These are phyloP conservation scores for Anoplolepis gracilipes DNA, from an alignment of 1,140 invertebrate genomes.

Conservation along the genomic window DNA sequence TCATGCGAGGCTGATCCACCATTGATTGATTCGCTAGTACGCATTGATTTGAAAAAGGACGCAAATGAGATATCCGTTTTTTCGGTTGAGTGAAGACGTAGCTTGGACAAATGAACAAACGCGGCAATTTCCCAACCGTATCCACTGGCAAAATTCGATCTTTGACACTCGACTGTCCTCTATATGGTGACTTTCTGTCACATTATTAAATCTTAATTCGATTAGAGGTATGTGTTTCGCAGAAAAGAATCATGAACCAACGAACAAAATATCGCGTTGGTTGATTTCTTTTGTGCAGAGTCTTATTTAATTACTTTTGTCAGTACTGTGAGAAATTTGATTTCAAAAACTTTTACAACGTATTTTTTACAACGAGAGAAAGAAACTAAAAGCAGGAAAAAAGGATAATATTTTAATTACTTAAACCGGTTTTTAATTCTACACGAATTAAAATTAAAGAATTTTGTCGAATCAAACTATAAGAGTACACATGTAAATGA, in stretches of 20 bases:
- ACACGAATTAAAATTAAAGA: not conserved
- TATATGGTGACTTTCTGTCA: constrained; percentile 7
- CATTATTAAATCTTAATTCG: constrained; percentile 27
- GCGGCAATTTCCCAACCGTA: not conserved
- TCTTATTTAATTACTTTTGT: not conserved
- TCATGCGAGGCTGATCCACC: constrained; percentile 33
- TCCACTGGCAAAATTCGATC: not conserved
- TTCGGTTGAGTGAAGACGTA: not conserved
- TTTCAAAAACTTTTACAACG: not conserved
- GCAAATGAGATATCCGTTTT: constrained; percentile 34
- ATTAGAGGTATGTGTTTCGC: not conserved
- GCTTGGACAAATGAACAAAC: not conserved
- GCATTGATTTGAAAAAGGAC: not conserved
- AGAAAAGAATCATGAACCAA: not conserved
- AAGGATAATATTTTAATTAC: not conserved
- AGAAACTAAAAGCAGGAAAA: not conserved
- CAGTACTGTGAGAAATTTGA: not conserved
- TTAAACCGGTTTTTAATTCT: not conserved
- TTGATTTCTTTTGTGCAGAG: not conserved
- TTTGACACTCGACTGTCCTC: not conserved
- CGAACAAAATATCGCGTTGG: not conserved
- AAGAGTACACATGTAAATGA: not conserved
- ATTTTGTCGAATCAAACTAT: not conserved
- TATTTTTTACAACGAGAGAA: not conserved
- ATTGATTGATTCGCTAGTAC: not conserved